Conservation (phyloP, 2,113 vertebrate genomes). For the Romanogobio albipinnatus region DNA sequence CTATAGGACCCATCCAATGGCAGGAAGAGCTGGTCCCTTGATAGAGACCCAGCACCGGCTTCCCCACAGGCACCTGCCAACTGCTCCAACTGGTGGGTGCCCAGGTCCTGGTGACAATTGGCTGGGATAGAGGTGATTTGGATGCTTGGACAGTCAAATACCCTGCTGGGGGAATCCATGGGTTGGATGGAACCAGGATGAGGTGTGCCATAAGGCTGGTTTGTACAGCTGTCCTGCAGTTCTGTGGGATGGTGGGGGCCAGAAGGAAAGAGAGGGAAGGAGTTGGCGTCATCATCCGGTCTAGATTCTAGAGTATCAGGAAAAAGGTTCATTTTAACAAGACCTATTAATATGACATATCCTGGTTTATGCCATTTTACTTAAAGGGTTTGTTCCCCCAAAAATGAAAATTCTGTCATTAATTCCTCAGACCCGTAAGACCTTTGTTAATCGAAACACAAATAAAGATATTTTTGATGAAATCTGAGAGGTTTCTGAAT, state of each 20-base stretch:
- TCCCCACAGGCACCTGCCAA: constrained; percentile 50
- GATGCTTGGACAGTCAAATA: constrained; percentile 95
- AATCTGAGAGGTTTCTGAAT: too few species aligned
- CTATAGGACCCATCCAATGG: constrained; percentile 88
- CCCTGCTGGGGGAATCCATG: constrained; percentile 79
- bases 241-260: constrained; percentile 36
- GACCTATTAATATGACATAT: not conserved
- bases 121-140: constrained; percentile 91
- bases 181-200: constrained; percentile 4
- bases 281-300: constrained; percentile 80
- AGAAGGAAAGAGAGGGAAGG: constrained; percentile 83
- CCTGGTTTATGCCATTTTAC: not conserved
- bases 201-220: constrained; percentile 60
- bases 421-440: too few species aligned
- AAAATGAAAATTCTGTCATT: too few species aligned
- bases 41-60: constrained; percentile 54
- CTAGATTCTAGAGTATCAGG: constrained; percentile 76
- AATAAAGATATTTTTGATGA: too few species aligned
- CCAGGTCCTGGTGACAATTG: constrained; percentile 62
- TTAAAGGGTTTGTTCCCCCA: not conserved
- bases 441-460: too few species aligned
- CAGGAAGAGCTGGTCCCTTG: constrained; percentile 90
- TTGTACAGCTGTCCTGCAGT: constrained; percentile 37
- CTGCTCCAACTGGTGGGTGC: constrained; percentile 53
- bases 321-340: not conserved